Base-by-base conservation (phyloP, 2,113 vertebrate genomes). In the Anguilla rostrata region DNA sequence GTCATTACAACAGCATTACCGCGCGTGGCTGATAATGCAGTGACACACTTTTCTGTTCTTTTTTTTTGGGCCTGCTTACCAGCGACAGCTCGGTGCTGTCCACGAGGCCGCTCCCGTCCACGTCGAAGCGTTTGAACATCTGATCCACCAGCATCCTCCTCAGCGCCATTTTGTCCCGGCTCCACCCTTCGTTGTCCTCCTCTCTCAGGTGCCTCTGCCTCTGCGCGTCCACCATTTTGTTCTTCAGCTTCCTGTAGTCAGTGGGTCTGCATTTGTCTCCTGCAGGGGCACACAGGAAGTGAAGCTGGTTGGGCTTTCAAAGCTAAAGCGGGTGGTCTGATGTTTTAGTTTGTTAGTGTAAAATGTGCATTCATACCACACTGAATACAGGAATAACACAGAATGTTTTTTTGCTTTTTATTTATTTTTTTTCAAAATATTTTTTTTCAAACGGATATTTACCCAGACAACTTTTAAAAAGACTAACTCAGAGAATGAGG, bases 71-170 rank as follows among this genome's bases (percentile, higher is more conserved):
- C 39, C 0, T 5, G 14, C 92, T 92, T 93, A 99, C 98, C 98
- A 98, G 97, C 92, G 97, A 97, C 87, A 99, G 93, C 90, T 99
- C 98, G 8, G 95, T 96, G 89, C 91, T 95, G 88, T 97, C 97
- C 89, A 99, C 92, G 87, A 95, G 94, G 90, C 96, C 96, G 2
- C 93, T 97, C 80, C 89, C 94, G 90, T 99, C 96, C 1, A 95
- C 95, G 88, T 99, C 98, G 88, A 99, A 99, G 92, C 96, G 96
- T 86, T 95, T 95, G 92, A 99, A 99, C 96, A 99, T 97, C 43
- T 96, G 88, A 90, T 99, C 98, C 57, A 98, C 97, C 86, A 99
- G 94, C 81, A 95, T 88, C 91, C 97, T 98, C 92, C 94, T 97
- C 87, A 93, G 92, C 12, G 91, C 89, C 92, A 96, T 93, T 91